A percentile compares a stretch with the other conserved stretches of the same genome.
Evolutionary conservation across 2,113 vertebrate species (phyloP).

Genomic region (Gymnobelideus leadbeateri): DNA sequence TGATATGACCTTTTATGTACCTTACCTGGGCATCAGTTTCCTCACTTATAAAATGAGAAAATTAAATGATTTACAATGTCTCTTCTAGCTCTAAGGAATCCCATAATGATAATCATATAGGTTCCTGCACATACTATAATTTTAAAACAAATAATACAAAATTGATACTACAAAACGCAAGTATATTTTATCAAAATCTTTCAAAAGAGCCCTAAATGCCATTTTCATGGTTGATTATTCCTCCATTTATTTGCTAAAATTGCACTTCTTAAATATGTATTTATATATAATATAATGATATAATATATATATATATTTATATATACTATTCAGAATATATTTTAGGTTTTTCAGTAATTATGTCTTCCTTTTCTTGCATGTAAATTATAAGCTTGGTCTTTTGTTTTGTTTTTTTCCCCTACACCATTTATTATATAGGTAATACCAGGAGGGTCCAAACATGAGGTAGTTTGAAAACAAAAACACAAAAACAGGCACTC

Average conservation of each 20-base stretch:
- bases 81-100: not conserved
- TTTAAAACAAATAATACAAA: not conserved
- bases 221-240: not conserved
- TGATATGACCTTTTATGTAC: not conserved
- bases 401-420: not conserved
- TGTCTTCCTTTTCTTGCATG: not conserved
- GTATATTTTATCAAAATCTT: not conserved
- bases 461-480: not conserved
- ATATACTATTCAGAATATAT: not conserved
- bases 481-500: not conserved
- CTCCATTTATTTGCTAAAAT: not conserved
- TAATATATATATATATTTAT: no score
- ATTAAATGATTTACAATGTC: no score
- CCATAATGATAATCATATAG: not conserved
- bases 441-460: not conserved
- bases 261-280: not conserved
- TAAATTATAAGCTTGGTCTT: not conserved
- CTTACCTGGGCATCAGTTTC: not conserved
- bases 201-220: not conserved
- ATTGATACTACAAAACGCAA: not conserved
- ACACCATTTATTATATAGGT: not conserved
- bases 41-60: not conserved
- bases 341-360: not conserved
- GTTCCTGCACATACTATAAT: not conserved
- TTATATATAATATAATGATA: no score